A percentile compares a stretch with the other conserved stretches of the same genome.
Conservation (phyloP, 2,888 invertebrate genomes). For the Sclerodermus sp. region DNA sequence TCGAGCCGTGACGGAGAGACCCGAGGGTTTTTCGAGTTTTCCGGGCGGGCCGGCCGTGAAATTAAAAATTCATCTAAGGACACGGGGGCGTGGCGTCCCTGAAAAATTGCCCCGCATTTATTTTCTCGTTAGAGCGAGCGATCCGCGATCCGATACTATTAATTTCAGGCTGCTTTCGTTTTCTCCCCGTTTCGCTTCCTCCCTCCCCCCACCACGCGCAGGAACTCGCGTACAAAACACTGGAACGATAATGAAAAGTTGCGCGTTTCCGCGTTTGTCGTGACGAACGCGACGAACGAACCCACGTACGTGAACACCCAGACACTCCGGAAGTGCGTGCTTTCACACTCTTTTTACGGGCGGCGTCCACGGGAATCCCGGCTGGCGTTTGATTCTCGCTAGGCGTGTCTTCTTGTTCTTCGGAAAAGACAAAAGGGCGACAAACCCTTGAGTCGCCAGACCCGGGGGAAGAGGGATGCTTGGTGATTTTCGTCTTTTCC, state of each 20-base stretch:
- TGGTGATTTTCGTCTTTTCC: too few relatives aligned
- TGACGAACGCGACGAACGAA: not conserved
- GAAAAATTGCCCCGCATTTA: conserved; percentile 38
- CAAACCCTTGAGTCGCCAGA: too few relatives aligned
- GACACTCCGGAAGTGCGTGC: too few relatives aligned
- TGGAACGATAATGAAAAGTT: conserved; percentile 17
- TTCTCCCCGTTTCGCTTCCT: not conserved
- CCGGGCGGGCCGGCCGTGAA: conserved; percentile 22
- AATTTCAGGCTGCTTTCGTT: conserved; percentile 21
- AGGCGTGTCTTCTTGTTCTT: not conserved
- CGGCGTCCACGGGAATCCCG: too few relatives aligned
- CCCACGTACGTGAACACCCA: not conserved
- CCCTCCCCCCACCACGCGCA: not conserved
- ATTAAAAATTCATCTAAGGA: conserved; percentile 36
- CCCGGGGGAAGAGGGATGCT: too few relatives aligned
- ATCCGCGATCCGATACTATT: conserved; percentile 29
- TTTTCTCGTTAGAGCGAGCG: conserved; percentile 32
- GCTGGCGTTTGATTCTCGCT: not conserved
- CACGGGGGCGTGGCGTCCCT: conserved; percentile 24
- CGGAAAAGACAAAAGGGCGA: too few relatives aligned
- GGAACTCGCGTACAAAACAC: not conserved
- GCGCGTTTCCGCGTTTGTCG: not conserved
- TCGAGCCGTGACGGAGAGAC: conserved; percentile 16
- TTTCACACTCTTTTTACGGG: not conserved
- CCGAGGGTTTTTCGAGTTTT: conserved; percentile 18